Evolutionary conservation across 2,113 vertebrate species (phyloP).

Genomic region (Misgurnus anguillicaudatus): DNA sequence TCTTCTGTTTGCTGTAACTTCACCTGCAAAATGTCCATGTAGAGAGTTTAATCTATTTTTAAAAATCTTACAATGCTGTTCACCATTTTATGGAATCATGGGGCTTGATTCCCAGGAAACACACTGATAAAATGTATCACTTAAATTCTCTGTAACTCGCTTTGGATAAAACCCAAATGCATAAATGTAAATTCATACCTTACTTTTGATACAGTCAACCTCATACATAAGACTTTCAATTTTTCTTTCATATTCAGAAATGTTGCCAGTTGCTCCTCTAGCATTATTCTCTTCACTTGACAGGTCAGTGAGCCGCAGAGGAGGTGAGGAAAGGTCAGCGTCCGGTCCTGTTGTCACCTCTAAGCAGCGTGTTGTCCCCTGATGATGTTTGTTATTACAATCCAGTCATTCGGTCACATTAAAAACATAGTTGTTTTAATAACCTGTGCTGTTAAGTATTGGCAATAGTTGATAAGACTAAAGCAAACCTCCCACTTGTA

Average conservation of each 20-base stretch:
- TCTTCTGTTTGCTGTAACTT: constrained; percentile 70
- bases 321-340: constrained; percentile 71
- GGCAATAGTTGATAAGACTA: background rate
- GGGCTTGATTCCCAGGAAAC: no score
- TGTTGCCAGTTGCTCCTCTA: constrained; percentile 61
- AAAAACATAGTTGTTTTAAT: background rate
- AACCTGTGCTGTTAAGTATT: background rate
- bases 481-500: constrained; percentile 80
- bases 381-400: background rate
- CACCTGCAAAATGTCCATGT: constrained; percentile 62
- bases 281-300: constrained; percentile 80
- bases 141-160: no score
- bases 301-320: constrained; percentile 78
- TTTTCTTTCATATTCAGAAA: constrained; percentile 78
- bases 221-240: constrained; percentile 77
- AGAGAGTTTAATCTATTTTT: constrained; percentile 1
- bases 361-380: constrained; percentile 74
- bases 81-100: no score
- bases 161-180: no score
- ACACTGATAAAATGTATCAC: no score
- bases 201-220: constrained; percentile 75
- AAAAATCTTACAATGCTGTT: background rate
- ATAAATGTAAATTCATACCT: constrained; percentile 64
- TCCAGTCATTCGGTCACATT: background rate
- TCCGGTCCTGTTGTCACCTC: constrained; percentile 68